phyloP scores from a whole-genome alignment of 1,140 invertebrate species.

The Heliothis virescens region DNA sequence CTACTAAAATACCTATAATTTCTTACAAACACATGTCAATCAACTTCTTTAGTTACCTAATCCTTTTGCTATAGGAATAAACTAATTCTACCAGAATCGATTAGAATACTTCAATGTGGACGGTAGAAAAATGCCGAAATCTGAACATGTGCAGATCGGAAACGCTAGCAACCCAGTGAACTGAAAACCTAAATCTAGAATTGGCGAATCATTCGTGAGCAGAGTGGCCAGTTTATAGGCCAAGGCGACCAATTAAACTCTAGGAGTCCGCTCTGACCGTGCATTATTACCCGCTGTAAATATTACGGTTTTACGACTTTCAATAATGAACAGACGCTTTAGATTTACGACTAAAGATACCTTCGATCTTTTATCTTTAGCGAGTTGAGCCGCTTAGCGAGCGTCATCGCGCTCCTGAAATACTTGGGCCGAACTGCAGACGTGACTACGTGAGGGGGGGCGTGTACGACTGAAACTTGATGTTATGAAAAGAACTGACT shows the following conservation, averaged over 20 bases:
- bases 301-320: conserved; percentile 67
- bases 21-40: too few relatives aligned
- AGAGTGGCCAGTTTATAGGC: conserved; percentile 76
- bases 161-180: conserved; percentile 80
- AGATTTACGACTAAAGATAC: conserved; percentile 6
- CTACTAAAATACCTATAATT: too few relatives aligned
- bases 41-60: too few relatives aligned
- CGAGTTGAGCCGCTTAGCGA: neutral
- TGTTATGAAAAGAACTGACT: too few relatives aligned
- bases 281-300: conserved; percentile 59
- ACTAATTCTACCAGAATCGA: neutral
- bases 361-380: conserved; percentile 31
- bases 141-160: conserved; percentile 59
- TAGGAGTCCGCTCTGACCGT: conserved; percentile 62
- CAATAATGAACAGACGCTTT: conserved; percentile 60
- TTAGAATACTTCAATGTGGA: neutral
- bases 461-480: too few relatives aligned
- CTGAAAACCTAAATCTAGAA: conserved; percentile 86
- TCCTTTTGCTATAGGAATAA: neutral
- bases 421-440: neutral
- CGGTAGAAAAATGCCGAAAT: conserved; percentile 20
- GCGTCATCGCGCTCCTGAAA: neutral
- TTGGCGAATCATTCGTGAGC: conserved; percentile 78
- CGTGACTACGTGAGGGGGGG: too few relatives aligned
- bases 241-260: conserved; percentile 81